Base-by-base conservation (phyloP, 1,140 invertebrate species). In the Drosophila varians region DNA sequence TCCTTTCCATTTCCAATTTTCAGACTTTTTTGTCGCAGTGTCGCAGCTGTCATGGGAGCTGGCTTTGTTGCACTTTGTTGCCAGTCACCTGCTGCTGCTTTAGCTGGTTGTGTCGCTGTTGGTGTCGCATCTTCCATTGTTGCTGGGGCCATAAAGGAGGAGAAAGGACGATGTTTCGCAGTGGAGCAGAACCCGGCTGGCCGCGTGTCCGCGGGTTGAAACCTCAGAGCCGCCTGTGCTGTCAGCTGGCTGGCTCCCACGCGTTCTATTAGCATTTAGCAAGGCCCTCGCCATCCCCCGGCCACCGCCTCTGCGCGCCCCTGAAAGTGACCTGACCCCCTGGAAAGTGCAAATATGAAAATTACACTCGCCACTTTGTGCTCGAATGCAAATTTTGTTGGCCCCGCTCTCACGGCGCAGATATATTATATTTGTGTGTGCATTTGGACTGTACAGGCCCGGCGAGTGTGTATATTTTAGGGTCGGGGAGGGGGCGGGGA, bases 351-450 rank as follows among this genome's bases (percentile, higher is more conserved):
- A 75, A 66, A 64, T 76, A 58, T 77, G 77, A 68, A 69, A 68
- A 71, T 57, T 82, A 48, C 57, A 61, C 74, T 48, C 45, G 57
- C 64, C 79, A 83, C 74, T 83, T 83, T 65, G 34, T 54, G 58
- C 52, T 52, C 18, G 40, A 84, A 84, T 75, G 79, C 79, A 78
- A 72, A 83, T 75, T 64, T 78, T 42, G 55, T 72, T 65, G 54
- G 9, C 38, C 45, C 71, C 36, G 28, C 38, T 26, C 34, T 34
- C 34, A 25, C 43, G 18, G 8, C 4, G 11, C 18, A 12, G 2
- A 14, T 19, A 7, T 48, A 16, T 34, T 19, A 7, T 48, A 16
- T 34, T n/a, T 45, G 8, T 43, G 40, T 34, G 8, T 21, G 21
- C 21, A 21, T 21, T 21, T 21, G 4, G 21, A 21, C 21, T 21